Conservation (phyloP, 2,113 vertebrate genomes). For the Symphodus melops region DNA sequence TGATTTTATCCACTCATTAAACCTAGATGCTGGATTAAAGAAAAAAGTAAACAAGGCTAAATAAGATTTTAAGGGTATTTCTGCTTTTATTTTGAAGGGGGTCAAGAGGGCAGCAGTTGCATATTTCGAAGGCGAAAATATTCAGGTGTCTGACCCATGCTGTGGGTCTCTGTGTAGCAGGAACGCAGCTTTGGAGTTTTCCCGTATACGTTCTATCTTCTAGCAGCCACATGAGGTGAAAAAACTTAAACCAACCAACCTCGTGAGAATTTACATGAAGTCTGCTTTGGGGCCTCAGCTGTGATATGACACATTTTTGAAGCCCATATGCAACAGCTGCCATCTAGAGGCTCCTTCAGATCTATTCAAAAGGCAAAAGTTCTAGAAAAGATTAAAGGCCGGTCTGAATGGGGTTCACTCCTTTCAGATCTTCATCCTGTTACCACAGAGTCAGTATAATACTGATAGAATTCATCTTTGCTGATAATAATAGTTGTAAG, state of each 20-base stretch:
- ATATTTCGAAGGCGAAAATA: slow-evolving; percentile 50
- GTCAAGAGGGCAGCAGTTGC: slow-evolving; percentile 69
- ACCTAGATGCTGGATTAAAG: slow-evolving; percentile 41
- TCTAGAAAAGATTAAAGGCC: slow-evolving; percentile 76
- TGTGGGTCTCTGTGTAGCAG: slow-evolving; percentile 34
- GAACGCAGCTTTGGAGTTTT: slow-evolving; percentile 7
- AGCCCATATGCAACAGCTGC: slow-evolving; percentile 72
- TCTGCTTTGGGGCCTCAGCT: slow-evolving; percentile 39
- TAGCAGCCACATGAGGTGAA: slow-evolving; percentile 39
- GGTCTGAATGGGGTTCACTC: slow-evolving; percentile 65
- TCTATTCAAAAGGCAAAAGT: slow-evolving; percentile 69
- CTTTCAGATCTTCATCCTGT: slow-evolving; percentile 62
- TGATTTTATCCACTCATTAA: slow-evolving; percentile 68
- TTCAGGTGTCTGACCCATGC: slow-evolving; percentile 8
- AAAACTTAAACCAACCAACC: slow-evolving; percentile 29
- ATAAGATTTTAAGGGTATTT: slow-evolving; percentile 33
- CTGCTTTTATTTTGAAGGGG: slow-evolving; percentile 51
- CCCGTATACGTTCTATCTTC: slow-evolving; percentile 32
- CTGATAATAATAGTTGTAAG: slow-evolving; percentile 82
- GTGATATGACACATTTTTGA: slow-evolving; percentile 11
- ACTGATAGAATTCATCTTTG: slow-evolving; percentile 86
- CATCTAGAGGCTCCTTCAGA: slow-evolving; percentile 48
- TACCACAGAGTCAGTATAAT: slow-evolving; percentile 83
- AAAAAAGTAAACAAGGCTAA: slow-evolving; percentile 63
- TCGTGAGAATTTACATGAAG: slow-evolving; percentile 21